Conservation (phyloP, 2,888 invertebrate species). For the Drosophila bunnanda region DNA sequence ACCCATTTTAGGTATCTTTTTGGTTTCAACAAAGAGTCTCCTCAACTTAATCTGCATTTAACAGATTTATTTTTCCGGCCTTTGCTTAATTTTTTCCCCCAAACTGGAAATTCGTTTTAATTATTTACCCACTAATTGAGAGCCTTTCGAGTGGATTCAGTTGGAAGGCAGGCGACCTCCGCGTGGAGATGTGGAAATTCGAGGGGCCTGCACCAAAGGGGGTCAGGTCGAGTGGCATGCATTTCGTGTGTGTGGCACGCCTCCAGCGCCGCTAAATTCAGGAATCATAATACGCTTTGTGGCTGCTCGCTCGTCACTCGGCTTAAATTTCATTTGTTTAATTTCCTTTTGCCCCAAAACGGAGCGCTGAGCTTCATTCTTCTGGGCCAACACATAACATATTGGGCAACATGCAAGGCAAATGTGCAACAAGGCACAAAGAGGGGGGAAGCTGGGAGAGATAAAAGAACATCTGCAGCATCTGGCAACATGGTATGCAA, state of each 20-base stretch:
- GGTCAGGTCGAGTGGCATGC: slow-evolving; percentile 39
- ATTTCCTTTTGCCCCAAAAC: slow-evolving; percentile 26
- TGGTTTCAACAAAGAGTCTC: not conserved
- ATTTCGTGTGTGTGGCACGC: slow-evolving; percentile 36
- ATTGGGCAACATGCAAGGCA: slow-evolving; percentile 69
- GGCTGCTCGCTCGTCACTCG: slow-evolving; percentile 2
- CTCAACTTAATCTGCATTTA: not conserved
- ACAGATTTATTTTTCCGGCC: not conserved
- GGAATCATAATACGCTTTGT: slow-evolving; percentile 28
- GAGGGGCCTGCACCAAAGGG: slow-evolving; percentile 19
- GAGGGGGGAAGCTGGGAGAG: not conserved
- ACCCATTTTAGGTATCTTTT: not conserved
- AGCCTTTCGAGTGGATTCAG: slow-evolving; percentile 23
- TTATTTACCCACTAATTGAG: slow-evolving; percentile 45
- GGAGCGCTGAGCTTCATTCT: slow-evolving; percentile 1
- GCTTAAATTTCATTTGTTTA: slow-evolving; percentile 57
- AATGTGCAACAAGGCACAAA: slow-evolving; percentile 30
- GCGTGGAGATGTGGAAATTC: slow-evolving; percentile 12
- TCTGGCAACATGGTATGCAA: slow-evolving; percentile 73
- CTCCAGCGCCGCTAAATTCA: slow-evolving; percentile 3
- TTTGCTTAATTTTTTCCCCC: slow-evolving; percentile 36
- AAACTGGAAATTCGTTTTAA: slow-evolving; percentile 32
- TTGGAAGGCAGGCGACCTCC: not conserved
- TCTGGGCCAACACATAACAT: slow-evolving; percentile 42
- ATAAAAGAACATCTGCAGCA: slow-evolving; percentile 33